A percentile compares a stretch with the other conserved stretches of the same genome.
phyloP scores from a whole-genome alignment of 2,113 vertebrate species.

The Chloebia gouldiae region DNA sequence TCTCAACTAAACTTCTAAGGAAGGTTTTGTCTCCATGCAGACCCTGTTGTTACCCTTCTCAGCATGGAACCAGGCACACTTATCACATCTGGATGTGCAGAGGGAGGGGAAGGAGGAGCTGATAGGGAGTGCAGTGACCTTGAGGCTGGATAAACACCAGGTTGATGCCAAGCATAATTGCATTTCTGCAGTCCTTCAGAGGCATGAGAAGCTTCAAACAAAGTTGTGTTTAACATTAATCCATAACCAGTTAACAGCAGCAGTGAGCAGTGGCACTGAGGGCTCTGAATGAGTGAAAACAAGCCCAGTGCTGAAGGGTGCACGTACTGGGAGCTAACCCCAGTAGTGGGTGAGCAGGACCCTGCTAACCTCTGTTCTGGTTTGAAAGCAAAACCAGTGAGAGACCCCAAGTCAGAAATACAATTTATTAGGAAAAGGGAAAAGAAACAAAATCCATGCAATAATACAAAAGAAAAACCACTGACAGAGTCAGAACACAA shows the following conservation, averaged over 20 bases:
- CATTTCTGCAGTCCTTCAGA: neutral
- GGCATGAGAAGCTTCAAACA: neutral
- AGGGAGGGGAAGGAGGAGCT: neutral
- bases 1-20: neutral
- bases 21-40: neutral
- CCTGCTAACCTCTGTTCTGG: too few species aligned
- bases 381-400: too few species aligned
- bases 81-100: neutral
- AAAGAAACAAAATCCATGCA: too few species aligned
- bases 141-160: neutral
- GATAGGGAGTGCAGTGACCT: neutral
- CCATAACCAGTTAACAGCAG: neutral
- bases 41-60: neutral
- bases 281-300: accelerated
- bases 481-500: too few species aligned
- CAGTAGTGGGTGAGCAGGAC: neutral
- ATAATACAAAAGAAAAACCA: too few species aligned
- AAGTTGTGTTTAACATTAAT: neutral
- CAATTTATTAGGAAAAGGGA: too few species aligned
- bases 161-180: neutral
- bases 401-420: too few species aligned
- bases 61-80: neutral
- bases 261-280: accelerated
- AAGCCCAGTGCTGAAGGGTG: accelerated
- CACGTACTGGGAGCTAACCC: neutral